These are phyloP conservation scores for Beaufortia kweichowensis DNA, from an alignment of 2,113 vertebrate species.

Conservation along the genomic window DNA sequence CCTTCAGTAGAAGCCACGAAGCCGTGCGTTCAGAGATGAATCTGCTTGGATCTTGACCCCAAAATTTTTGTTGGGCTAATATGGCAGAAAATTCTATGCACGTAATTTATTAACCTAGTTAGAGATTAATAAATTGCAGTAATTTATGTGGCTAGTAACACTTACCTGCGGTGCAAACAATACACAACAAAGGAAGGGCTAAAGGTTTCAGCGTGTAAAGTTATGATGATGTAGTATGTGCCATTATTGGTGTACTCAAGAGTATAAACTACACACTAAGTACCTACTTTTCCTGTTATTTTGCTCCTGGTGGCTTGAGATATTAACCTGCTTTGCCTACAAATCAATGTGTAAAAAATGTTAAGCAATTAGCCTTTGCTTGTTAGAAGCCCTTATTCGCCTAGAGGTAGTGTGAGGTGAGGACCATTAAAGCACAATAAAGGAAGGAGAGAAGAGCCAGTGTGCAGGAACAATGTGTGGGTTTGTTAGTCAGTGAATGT, in stretches of 20 bases:
- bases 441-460: not conserved
- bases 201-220: not conserved
- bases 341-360: conserved; percentile 2
- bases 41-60: not conserved
- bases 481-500: conserved; percentile 26
- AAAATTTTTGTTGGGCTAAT: too few species aligned
- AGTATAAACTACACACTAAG: not conserved
- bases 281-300: not conserved
- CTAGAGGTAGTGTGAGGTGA: conserved; percentile 12
- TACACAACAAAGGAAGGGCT: not conserved
- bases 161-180: too few species aligned
- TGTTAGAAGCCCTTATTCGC: conserved; percentile 23
- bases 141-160: too few species aligned
- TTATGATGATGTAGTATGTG: not conserved
- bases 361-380: conserved; percentile 44
- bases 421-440: not conserved
- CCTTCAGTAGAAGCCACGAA: not conserved
- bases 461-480: not conserved
- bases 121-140: too few species aligned
- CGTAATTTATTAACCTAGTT: too few species aligned
- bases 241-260: not conserved
- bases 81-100: too few species aligned
- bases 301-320: conserved; percentile 1
- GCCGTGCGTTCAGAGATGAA: not conserved
- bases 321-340: conserved; percentile 18